Evolutionary conservation across 2,113 vertebrate genomes (phyloP).

Genomic region (Cranoglanis bouderius): DNA sequence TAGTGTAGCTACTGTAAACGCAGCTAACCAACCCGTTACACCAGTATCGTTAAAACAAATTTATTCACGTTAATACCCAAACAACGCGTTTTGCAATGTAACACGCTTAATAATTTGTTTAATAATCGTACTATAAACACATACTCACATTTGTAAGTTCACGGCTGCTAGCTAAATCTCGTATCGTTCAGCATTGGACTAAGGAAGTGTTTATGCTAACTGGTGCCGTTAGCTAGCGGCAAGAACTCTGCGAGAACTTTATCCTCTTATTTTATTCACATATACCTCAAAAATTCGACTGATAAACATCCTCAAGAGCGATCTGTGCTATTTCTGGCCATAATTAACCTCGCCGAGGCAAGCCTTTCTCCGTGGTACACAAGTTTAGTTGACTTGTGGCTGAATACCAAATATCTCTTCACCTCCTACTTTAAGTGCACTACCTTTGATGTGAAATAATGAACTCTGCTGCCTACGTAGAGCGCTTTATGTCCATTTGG

Average conservation of each 20-base stretch:
- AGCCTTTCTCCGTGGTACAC: background rate
- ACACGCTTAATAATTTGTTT: background rate
- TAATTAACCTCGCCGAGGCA: background rate
- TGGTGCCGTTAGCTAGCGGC: background rate
- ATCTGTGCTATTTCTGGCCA: background rate
- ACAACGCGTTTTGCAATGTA: background rate
- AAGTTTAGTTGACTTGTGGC: background rate
- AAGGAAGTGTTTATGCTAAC: slow-evolving; percentile 22
- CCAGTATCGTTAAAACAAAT: background rate
- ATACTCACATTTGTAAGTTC: background rate
- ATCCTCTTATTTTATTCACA: too few species aligned
- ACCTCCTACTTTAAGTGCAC: background rate
- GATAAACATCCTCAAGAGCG: background rate
- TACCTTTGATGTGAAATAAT: background rate
- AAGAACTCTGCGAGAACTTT: background rate
- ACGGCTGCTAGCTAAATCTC: background rate
- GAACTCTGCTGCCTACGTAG: background rate
- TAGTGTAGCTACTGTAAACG: background rate
- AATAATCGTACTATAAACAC: background rate
- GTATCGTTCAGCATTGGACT: background rate
- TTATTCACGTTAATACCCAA: background rate
- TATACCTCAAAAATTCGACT: background rate
- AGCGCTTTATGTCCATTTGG: background rate
- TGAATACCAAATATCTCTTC: background rate
- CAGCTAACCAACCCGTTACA: background rate